Base-by-base conservation (phyloP, 2,113 vertebrate species). In the Xenus cinereus region DNA sequence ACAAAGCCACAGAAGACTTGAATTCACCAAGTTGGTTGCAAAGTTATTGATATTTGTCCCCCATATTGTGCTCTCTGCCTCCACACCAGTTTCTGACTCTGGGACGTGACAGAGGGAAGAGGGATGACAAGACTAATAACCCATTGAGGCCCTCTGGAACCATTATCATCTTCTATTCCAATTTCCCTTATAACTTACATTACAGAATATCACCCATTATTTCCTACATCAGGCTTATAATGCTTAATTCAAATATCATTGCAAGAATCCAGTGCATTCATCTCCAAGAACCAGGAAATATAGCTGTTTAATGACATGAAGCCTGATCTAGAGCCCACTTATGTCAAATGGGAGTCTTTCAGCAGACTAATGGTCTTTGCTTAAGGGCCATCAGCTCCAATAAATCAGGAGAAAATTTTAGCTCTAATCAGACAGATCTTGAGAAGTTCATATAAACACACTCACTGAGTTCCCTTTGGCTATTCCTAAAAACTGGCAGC, bases 321-420 rank as follows among this genome's bases (percentile, higher is more conserved):
- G 68, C 74, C 87, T 92, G 68, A 92, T 69, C 74, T 81, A 87
- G 87, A 81, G 82, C 64, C 53, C 62, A 86, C 89, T 86, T 79
- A 83, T 0, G 21, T 86, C 84, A 85, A 84, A 88, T 27, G 59
- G 69, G 59, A 85, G 51, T 64, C 59, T 90, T 84, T 73, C 68
- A 64, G 59, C 13, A 73, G 41, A 80, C 37, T 53, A 87, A 84
- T 6, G 18, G 41, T 63, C 74, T 96, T 87, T 57, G 74, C 68
- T 73, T 73, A 53, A 77, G 75, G 69, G 63, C 68, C 51, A 80
- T 68, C 73, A 48, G 63, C 43, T 87, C 57, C 27, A 84, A 76
- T 63, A 90, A 80, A 87, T 80, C 53, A 62, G 27, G 57, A 87
- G n/a, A 23, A n/a, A 80, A 67, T 63, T 94, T 90, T 43, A 80